Conservation (phyloP, 2,113 vertebrate species). For the Pangasianodon gigas region DNA sequence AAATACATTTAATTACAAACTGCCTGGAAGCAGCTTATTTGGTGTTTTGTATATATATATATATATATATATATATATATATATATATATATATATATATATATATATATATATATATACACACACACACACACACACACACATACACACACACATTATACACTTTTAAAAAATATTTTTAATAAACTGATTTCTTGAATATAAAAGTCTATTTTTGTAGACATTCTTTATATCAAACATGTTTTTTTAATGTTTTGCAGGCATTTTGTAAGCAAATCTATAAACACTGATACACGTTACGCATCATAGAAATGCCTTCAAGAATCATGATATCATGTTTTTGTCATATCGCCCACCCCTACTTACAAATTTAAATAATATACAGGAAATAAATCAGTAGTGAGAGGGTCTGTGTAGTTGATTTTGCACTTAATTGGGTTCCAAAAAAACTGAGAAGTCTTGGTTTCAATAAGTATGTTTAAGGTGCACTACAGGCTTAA, state of each 20-base stretch:
- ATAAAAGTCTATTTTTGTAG: too few species aligned
- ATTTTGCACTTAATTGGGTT: neutral
- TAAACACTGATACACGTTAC: neutral
- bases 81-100: too few species aligned
- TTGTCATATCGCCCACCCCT: neutral
- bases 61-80: too few species aligned
- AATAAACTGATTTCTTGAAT: too few species aligned
- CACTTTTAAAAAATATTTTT: neutral
- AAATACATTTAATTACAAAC: neutral
- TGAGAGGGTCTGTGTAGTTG: neutral
- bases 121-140: too few species aligned
- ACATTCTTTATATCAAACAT: neutral
- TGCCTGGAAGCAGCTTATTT: neutral
- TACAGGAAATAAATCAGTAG: neutral
- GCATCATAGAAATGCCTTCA: neutral
- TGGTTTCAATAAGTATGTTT: neutral
- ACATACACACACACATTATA: too few species aligned
- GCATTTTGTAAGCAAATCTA: neutral
- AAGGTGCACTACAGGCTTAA: neutral
- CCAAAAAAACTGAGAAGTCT: neutral
- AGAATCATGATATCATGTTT: neutral
- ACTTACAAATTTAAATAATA: neutral
- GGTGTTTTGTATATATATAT: too few species aligned
- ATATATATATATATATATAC: too few species aligned
- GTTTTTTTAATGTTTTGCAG: neutral